These are phyloP conservation scores for Intellagama lesueurii DNA, from an alignment of 2,797 vertebrate genomes.

Conservation along the genomic window DNA sequence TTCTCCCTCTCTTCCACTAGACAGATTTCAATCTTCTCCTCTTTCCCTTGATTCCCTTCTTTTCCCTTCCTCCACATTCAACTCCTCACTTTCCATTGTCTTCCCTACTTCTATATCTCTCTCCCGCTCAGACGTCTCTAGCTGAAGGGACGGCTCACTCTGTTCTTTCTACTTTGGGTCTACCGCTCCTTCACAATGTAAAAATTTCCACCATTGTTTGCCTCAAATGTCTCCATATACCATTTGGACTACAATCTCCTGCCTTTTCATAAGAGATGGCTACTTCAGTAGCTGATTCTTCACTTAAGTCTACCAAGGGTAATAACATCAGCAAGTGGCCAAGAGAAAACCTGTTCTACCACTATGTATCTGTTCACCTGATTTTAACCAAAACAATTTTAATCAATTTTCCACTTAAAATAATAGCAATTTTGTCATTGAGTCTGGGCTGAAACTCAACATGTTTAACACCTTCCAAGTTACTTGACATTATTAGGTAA, in stretches of 20 bases:
- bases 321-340: background rate
- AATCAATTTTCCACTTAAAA: constrained; percentile 16
- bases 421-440: constrained; percentile 4
- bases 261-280: background rate
- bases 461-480: constrained; percentile 6
- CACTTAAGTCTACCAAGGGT: background rate
- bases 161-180: too few relatives aligned
- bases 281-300: background rate
- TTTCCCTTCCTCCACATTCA: too few relatives aligned
- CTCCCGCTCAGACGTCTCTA: too few relatives aligned
- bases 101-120: too few relatives aligned
- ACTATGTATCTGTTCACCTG: background rate
- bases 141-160: too few relatives aligned
- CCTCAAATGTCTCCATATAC: too few relatives aligned
- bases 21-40: too few relatives aligned
- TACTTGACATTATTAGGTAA: constrained; percentile 21
- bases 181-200: too few relatives aligned
- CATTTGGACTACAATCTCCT: background rate
- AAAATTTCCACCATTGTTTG: too few relatives aligned
- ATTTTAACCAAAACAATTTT: background rate
- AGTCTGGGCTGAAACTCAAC: constrained; percentile 3
- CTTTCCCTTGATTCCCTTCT: too few relatives aligned
- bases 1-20: too few relatives aligned
- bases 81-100: too few relatives aligned
- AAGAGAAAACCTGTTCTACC: background rate